These are phyloP conservation scores for Danio aesculapii DNA, from an alignment of 2,797 vertebrate species.

Conservation along the genomic window DNA sequence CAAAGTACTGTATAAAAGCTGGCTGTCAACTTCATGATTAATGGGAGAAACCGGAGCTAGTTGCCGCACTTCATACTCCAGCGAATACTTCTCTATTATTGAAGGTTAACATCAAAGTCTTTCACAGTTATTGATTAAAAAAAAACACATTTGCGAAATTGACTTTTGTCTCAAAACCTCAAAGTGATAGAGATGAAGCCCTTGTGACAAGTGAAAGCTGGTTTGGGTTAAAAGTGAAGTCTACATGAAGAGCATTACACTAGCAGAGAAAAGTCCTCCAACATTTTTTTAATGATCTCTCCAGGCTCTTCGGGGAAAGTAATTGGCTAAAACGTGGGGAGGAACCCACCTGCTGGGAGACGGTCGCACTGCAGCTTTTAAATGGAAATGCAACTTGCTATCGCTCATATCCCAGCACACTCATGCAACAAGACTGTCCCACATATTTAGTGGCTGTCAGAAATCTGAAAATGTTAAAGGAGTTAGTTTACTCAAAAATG, in stretches of 20 bases:
- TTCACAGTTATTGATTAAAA: too few species aligned
- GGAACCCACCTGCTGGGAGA: conserved; percentile 68
- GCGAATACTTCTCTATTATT: too few species aligned
- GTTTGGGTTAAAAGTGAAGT: conserved; percentile 63
- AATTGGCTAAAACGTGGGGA: conserved; percentile 73
- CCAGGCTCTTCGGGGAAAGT: conserved; percentile 64
- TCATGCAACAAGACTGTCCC: too few species aligned
- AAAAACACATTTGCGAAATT: not conserved
- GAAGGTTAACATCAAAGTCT: too few species aligned
- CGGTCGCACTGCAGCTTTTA: conserved; percentile 64
- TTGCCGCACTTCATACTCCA: not conserved
- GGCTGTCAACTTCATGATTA: conserved; percentile 5
- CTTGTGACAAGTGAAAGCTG: not conserved
- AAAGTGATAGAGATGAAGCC: not conserved
- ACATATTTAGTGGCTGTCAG: too few species aligned
- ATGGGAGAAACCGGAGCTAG: not conserved
- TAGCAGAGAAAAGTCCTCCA: conserved; percentile 55
- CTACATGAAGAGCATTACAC: conserved; percentile 51
- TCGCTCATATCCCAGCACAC: conserved; percentile 34
- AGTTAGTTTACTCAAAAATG: not conserved
- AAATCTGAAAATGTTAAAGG: too few species aligned
- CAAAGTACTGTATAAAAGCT: conserved; percentile 1
- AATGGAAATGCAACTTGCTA: conserved; percentile 62
- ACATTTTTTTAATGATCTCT: conserved; percentile 59
- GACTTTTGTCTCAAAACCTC: not conserved